Evolutionary conservation across 2,888 invertebrate species (phyloP), one percentile per base, ranked within the genome.

Genomic region (Drosophila subsilvestris): DNA sequence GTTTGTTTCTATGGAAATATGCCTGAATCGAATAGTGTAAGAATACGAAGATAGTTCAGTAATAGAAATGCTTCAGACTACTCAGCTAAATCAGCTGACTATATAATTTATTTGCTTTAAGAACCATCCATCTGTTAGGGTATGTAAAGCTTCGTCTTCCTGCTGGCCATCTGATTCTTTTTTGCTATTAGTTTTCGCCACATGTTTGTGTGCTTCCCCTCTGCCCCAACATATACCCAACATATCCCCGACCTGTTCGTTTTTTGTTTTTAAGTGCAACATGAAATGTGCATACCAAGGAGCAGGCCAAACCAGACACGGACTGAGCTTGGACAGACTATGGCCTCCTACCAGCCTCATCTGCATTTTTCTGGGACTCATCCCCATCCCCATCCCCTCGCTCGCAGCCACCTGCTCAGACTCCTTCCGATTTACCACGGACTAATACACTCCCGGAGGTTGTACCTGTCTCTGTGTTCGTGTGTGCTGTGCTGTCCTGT

Each of bases 241-340:
- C 57, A 32, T 45, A 55, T 60, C 6, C 9, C 49, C 49, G 18
- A 50, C 47, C 65, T 47, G 65, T 45, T 54, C 63, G 48, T 63
- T 60, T 59, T 53, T 54, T 81, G 63, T 72, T 76, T 43, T 76
- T 87, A 76, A 82, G 87, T 82, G 82, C 85, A 87, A 83, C 88
- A 87, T 81, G 88, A 83, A 87, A 87, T 82, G 82, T 82, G 88
- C 88, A 83, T 83, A 83, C 83, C 88, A 87, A 83, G 79, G 56
- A 85, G 77, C 57, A 65, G 70, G 65, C 70, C 66, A 68, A 60
- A 25, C 53, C 55, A 67, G 58, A 74, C 59, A 58, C 47, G 48
- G 59, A 63, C 59, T 27, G 47, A 17, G 44, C 49, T 44, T 58
- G 68, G 56, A 71, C 69, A 61, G 72, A 72, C 59, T 44, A 17